phyloP scores from a whole-genome alignment of 2,888 invertebrate species.

The Panorpa germanica region DNA sequence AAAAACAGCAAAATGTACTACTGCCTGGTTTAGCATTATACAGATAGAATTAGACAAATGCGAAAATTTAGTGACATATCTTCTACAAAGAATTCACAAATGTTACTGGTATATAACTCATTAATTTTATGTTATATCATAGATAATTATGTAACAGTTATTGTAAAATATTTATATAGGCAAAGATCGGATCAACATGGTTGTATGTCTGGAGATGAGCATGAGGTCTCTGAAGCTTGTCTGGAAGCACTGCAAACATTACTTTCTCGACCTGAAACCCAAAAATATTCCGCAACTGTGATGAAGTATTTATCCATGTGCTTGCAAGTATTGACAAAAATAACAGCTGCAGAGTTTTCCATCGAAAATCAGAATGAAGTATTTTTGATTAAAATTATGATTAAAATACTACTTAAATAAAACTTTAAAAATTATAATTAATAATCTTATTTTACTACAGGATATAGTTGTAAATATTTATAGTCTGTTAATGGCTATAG shows the following conservation, averaged over 20 bases:
- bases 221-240: conserved; percentile 37
- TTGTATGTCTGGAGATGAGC: conserved; percentile 30
- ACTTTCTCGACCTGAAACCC: conserved; percentile 38
- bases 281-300: conserved; percentile 35
- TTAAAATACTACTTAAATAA: conserved; percentile 25
- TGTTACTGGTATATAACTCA: conserved; percentile 24
- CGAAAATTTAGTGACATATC: conserved; percentile 20
- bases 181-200: conserved; percentile 26
- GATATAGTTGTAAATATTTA: conserved; percentile 50
- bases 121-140: too few species aligned
- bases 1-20: conserved; percentile 33
- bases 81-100: conserved; percentile 25
- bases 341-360: conserved; percentile 26
- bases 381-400: conserved; percentile 15
- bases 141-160: conserved; percentile 4
- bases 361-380: too few species aligned
- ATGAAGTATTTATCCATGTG: conserved; percentile 37
- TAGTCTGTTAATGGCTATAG: conserved; percentile 45
- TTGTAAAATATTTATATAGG: conserved; percentile 16
- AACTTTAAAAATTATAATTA: conserved; percentile 2
- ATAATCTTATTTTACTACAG: conserved; percentile 22
- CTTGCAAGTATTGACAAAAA: conserved; percentile 32
- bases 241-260: conserved; percentile 39
- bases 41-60: conserved; percentile 22
- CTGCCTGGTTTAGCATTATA: conserved; percentile 36